Conservation (phyloP, 64 coral and sea anemone species). For the Pocillopora verrucosa region DNA sequence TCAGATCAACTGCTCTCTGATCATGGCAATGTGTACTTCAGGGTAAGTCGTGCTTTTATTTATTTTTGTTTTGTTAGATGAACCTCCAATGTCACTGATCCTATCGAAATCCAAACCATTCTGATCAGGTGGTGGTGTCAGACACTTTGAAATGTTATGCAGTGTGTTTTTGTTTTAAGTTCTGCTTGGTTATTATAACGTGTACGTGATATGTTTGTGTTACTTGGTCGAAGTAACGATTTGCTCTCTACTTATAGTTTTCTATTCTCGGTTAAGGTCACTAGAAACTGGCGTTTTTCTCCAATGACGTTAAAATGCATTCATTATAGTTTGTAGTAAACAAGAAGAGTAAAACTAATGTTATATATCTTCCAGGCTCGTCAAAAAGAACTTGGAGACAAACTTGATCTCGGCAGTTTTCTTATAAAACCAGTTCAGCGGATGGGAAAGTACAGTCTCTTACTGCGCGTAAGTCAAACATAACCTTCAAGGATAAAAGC, state of each 20-base stretch:
- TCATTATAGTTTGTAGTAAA: too few relatives aligned
- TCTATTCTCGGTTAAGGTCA: not conserved
- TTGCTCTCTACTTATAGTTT: not conserved
- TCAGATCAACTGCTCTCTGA: constrained; percentile 94
- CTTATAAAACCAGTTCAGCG: constrained; percentile 98
- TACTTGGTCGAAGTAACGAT: too few relatives aligned
- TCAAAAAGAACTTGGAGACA: constrained; percentile 90
- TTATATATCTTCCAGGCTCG: constrained; percentile 53
- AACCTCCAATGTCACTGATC: not conserved
- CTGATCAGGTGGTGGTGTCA: too few relatives aligned
- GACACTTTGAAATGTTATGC: too few relatives aligned
- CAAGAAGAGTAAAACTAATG: not conserved
- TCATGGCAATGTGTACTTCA: constrained; percentile 94
- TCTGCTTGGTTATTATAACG: too few relatives aligned
- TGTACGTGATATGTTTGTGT: too few relatives aligned
- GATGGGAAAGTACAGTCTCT: constrained; percentile 93
- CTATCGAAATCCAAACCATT: too few relatives aligned
- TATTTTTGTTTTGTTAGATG: not conserved
- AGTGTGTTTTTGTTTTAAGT: too few relatives aligned
- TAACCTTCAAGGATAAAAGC: too few relatives aligned
- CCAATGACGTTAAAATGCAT: too few relatives aligned
- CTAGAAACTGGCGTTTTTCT: too few relatives aligned
- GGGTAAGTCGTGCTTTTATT: constrained; percentile 48
- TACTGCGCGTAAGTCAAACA: constrained; percentile 66
- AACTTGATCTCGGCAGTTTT: constrained; percentile 94